A percentile compares a stretch with the other conserved stretches of the same genome.
phyloP scores from a whole-genome alignment of 2,797 vertebrate species.

The Smutsia temminckii region DNA sequence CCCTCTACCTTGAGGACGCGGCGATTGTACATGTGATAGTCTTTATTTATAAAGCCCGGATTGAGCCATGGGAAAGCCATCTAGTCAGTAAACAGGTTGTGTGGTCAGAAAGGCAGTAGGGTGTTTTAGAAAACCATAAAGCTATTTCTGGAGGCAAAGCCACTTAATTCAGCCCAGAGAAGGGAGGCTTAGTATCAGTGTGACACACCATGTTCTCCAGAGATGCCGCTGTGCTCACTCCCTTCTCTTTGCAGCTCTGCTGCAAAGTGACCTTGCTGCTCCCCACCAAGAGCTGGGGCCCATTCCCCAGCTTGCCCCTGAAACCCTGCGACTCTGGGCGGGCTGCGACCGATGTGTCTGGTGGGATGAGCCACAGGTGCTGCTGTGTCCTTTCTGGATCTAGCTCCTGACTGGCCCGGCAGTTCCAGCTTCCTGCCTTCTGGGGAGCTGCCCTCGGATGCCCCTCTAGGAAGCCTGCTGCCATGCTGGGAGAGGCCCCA shows the following conservation, averaged over 20 bases:
- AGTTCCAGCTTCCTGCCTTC: not conserved
- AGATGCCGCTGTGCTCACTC: not conserved
- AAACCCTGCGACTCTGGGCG: not conserved
- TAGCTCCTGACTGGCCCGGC: not conserved
- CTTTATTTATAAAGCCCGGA: constrained; percentile 91
- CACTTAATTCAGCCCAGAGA: not conserved
- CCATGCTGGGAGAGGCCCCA: not conserved
- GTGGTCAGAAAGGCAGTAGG: constrained; percentile 67
- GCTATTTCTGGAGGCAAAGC: not conserved
- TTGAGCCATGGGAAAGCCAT: constrained; percentile 92
- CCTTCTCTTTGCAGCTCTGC: rapidly evolving
- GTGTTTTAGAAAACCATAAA: not conserved
- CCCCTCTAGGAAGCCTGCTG: not conserved
- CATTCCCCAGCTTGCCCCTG: not conserved
- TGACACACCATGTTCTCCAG: not conserved
- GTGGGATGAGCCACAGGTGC: not conserved
- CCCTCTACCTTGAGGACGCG: constrained; percentile 92
- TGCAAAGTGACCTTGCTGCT: rapidly evolving
- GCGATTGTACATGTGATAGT: constrained; percentile 89
- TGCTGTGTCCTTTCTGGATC: not conserved
- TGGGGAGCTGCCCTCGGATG: not conserved
- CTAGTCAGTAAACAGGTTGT: constrained; percentile 80
- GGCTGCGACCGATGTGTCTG: not conserved
- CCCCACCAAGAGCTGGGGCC: not conserved
- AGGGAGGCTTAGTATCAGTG: not conserved